Evolutionary conservation across 1,140 invertebrate species (phyloP), one percentile per base, ranked within the genome.

Genomic region (Seison nebaliae): DNA sequence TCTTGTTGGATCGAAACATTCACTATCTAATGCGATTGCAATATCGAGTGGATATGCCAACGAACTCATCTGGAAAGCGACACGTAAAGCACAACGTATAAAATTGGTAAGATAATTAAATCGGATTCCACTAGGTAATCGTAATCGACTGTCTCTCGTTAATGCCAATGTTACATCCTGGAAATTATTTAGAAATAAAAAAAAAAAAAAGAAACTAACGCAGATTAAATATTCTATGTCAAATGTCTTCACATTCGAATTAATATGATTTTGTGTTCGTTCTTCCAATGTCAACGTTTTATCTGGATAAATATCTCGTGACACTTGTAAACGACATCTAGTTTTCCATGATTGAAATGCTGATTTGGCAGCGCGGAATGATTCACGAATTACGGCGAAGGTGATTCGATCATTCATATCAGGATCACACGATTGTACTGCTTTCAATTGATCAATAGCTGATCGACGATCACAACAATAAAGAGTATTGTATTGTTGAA

Each of bases 261-360:
- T 58, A 46, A 59, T 49, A 36, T 59, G 57, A 34, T 57, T 51
- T 36, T 59, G 57, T 14, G 56, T 51, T 26, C 52, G 52, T 38
- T 59, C 55, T 36, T 59, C 56, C n/a, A 59, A 44, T 0, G 56
- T 57, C 28, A 54, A 52, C 4, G 56, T 54, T 6, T 55, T 55
- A 35, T 49, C 45, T 43, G 57, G 55, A 22, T 51, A 55, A 7
- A 49, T 47, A 28, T 52, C 49, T 41, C n/a, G n/a, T 2, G 24
- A 2, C 9, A 59, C 44, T 37, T 53, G 55, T 28, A 54, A 50
- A 20, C 56, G 44, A 5, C 54, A 52, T 40, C 55, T 53, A 48
- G 55, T 51, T 51, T 59, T 59, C 44, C 52, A 56, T 44, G 53
- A 51, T 23, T 50, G 48, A 49, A 57, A 59, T n/a, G 49, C 49